Conservation (phyloP, 2,113 vertebrate genomes). For the Cichladusa arquata region DNA sequence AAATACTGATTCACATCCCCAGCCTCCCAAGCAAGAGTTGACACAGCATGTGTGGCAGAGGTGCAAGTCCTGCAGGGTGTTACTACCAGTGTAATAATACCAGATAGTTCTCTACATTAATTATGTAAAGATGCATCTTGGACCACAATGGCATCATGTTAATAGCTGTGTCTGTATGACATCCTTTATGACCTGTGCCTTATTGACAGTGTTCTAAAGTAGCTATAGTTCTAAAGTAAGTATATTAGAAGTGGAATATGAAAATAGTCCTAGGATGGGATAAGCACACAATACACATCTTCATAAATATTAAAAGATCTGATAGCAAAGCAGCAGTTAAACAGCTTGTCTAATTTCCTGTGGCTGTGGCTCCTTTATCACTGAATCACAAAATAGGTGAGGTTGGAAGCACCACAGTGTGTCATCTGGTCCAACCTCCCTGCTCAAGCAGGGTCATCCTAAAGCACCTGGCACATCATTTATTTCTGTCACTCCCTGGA, state of each 20-base stretch:
- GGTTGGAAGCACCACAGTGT: not conserved
- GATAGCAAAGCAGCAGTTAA: not conserved
- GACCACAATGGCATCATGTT: not conserved
- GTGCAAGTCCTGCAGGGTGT: not conserved
- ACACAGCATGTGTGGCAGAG: not conserved
- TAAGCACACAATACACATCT: not conserved
- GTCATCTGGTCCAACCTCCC: not conserved
- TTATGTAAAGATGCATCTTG: not conserved
- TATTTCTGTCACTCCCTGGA: not conserved
- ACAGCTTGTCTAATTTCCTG: not conserved
- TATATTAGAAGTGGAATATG: not conserved
- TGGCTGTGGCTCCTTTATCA: not conserved
- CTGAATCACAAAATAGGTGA: not conserved
- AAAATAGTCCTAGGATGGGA: not conserved
- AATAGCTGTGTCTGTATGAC: not conserved
- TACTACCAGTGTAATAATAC: not conserved
- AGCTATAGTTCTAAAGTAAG: not conserved
- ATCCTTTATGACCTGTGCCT: not conserved
- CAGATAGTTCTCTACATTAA: not conserved
- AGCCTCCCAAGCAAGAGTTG: not conserved
- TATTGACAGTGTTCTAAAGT: not conserved
- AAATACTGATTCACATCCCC: not conserved
- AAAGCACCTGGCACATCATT: not conserved
- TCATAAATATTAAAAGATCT: not conserved
- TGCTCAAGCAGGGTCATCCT: not conserved